Conservation (phyloP, 1,140 invertebrate species). For the Pararge aegeria region DNA sequence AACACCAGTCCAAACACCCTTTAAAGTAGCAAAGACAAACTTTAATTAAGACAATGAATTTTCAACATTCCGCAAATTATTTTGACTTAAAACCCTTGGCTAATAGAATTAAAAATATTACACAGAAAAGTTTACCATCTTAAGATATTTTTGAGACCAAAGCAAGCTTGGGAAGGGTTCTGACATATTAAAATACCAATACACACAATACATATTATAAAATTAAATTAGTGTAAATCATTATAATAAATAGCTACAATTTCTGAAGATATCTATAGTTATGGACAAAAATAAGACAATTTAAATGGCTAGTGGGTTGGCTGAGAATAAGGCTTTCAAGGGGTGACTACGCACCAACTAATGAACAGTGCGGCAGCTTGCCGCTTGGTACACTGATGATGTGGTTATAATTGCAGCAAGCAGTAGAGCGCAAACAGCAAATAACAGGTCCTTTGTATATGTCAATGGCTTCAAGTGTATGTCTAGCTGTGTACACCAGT, state of each 20-base stretch:
- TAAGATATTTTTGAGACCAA: too few species aligned
- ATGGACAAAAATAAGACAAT: background rate
- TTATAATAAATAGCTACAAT: background rate
- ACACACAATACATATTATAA: too few species aligned
- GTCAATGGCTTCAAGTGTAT: conserved; percentile 5
- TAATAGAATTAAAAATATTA: too few species aligned
- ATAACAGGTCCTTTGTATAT: background rate
- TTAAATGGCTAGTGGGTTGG: background rate
- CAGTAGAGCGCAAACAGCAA: background rate
- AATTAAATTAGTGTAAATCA: too few species aligned
- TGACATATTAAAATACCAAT: too few species aligned
- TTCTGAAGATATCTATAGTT: background rate
- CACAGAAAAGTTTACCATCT: too few species aligned
- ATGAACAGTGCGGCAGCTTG: background rate
- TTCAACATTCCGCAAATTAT: too few species aligned
- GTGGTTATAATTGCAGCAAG: conserved; percentile 6
- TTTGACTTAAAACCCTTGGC: too few species aligned
- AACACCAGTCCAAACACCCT: too few species aligned
- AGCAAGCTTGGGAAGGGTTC: too few species aligned
- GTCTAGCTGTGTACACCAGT: background rate
- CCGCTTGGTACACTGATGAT: background rate
- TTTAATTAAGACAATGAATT: too few species aligned
- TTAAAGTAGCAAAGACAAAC: too few species aligned
- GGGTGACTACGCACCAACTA: conserved; percentile 7
- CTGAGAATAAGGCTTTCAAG: background rate